Base-by-base conservation (phyloP, 2,797 vertebrate species). In the Enteromius radiatus region DNA sequence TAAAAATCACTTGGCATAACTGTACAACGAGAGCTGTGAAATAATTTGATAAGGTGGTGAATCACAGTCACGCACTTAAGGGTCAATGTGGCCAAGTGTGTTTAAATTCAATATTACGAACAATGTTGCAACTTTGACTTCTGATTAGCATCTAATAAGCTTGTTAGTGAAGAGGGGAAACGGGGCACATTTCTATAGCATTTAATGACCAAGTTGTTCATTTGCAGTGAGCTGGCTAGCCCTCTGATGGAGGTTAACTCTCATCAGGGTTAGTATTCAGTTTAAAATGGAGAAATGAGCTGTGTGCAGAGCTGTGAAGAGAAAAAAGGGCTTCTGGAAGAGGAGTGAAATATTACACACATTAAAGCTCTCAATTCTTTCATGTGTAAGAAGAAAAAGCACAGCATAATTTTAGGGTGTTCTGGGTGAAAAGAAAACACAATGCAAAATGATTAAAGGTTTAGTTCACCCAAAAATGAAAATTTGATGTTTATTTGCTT, bases 181-280 rank as follows among this genome's bases (percentile, higher is more conserved):
- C 38, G 12, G 59, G 28, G 43, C 17, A 21, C 52, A 43, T 52
- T 67, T 67, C 80, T 82, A 49, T 67, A 68, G 36, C 41, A 61
- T 82, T 65, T 75, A 52, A 61, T 67, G 80, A 82, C 54, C 64
- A 54, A 21, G 21, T 33, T 64, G 69, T 84, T 88, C 67, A 86
- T 83, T 90, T 88, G 67, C 76, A 82, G 80, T 6, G 4, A 56
- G 86, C 77, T 17, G 49, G 70, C 71, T 88, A 78, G 38, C 89
- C 85, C 84, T 85, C 83, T 84, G 82, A 84, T 59, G 80, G 84
- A 85, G 84, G 80, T 75, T 81, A 70, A 70, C 78, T 52, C 64
- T 80, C 47, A 78, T 75, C 49, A 67, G 28, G 56, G 79, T 65
- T 64, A 68, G 45, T 21, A 45, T 69, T 78, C 59, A 47, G 38